These are phyloP conservation scores for Micrasema longulum DNA, from an alignment of 1,140 invertebrate genomes.

Conservation along the genomic window DNA sequence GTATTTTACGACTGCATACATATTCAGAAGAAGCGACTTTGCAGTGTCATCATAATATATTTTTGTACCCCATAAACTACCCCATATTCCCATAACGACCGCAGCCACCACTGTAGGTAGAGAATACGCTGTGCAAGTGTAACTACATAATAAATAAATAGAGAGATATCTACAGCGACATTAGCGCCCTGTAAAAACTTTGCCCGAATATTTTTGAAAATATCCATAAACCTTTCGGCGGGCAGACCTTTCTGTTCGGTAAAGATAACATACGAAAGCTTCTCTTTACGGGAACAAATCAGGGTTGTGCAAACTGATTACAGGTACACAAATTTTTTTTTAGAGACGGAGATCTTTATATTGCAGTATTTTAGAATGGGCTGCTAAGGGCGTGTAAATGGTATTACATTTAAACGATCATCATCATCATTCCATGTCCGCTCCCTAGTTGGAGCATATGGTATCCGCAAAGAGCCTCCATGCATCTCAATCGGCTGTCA, in stretches of 20 bases:
- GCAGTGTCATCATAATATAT: slow-evolving; percentile 34
- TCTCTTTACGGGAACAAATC: slow-evolving; percentile 1
- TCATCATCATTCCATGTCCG: too few species aligned
- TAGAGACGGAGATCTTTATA: too few species aligned
- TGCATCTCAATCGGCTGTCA: too few species aligned
- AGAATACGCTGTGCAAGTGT: background rate
- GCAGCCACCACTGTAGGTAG: background rate
- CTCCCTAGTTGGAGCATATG: too few species aligned
- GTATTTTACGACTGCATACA: background rate
- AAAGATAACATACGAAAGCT: slow-evolving; percentile 38
- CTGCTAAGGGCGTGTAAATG: too few species aligned
- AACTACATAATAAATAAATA: background rate
- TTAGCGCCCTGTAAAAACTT: slow-evolving; percentile 40
- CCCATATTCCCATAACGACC: slow-evolving; percentile 31
- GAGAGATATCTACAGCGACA: slow-evolving; percentile 16
- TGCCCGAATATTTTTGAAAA: slow-evolving; percentile 47
- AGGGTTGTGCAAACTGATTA: background rate
- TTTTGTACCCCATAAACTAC: slow-evolving; percentile 11
- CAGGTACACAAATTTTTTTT: too few species aligned
- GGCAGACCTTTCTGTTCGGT: slow-evolving; percentile 30
- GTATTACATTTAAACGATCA: too few species aligned
- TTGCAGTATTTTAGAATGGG: too few species aligned
- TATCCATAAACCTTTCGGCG: slow-evolving; percentile 47
- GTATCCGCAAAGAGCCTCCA: too few species aligned
- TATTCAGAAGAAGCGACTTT: background rate